These are phyloP conservation scores for Lampris megalopsis DNA, from an alignment of 2,113 vertebrate genomes.

Conservation along the genomic window DNA sequence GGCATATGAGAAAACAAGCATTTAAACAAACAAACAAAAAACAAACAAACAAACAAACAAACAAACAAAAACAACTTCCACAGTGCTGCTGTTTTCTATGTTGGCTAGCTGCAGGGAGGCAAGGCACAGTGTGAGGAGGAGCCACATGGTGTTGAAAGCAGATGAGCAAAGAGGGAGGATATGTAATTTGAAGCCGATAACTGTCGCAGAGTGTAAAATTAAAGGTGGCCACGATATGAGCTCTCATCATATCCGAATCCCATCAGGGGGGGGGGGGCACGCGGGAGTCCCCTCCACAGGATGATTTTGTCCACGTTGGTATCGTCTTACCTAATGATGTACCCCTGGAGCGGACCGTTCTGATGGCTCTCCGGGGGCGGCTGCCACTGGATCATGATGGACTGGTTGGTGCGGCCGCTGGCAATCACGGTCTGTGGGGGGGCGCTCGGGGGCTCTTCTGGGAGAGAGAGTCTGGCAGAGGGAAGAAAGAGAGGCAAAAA, in stretches of 20 bases:
- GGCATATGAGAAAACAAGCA: no score
- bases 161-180: slow-evolving; percentile 50
- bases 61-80: no score
- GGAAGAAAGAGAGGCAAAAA: slow-evolving; percentile 8
- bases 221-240: slow-evolving; percentile 51
- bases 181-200: slow-evolving; percentile 72
- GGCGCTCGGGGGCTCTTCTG: slow-evolving; percentile 94
- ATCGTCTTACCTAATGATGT: slow-evolving; percentile 90
- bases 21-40: no score
- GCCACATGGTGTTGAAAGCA: slow-evolving; percentile 30
- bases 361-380: slow-evolving; percentile 94
- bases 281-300: slow-evolving; percentile 7
- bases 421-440: slow-evolving; percentile 96
- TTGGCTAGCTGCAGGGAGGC: slow-evolving; percentile 7
- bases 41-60: no score
- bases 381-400: slow-evolving; percentile 99
- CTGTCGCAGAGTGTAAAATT: slow-evolving; percentile 46
- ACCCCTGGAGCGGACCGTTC: slow-evolving; percentile 94
- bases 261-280: slow-evolving; percentile 1
- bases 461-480: slow-evolving; percentile 88
- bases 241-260: slow-evolving; percentile 64
- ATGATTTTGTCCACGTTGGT: slow-evolving; percentile 37
- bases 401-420: slow-evolving; percentile 97
- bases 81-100: no score
- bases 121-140: slow-evolving; percentile 7